These are phyloP conservation scores for Hydrochoerus hydrochaeris DNA, from an alignment of 2,113 vertebrate genomes.

Conservation along the genomic window DNA sequence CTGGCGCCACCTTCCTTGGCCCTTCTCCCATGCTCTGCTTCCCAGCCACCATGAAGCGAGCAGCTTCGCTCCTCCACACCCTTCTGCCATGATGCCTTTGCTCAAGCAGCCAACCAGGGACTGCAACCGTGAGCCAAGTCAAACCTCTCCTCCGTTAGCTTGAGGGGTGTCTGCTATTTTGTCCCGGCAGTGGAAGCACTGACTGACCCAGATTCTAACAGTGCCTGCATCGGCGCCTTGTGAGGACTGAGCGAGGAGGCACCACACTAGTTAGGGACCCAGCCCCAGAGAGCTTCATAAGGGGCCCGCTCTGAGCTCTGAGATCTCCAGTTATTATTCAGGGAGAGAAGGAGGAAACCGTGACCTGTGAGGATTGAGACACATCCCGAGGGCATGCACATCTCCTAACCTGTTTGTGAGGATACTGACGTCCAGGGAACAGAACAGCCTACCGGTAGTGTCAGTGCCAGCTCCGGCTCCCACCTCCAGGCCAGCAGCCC, in stretches of 20 bases:
- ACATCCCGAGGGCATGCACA: rapidly evolving
- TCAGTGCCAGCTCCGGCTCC: neutral
- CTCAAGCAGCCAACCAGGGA: neutral
- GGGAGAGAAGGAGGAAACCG: neutral
- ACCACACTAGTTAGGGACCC: neutral
- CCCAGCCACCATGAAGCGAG: neutral
- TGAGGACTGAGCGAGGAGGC: neutral
- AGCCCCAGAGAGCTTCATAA: neutral
- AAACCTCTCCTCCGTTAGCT: neutral
- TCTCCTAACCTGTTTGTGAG: neutral
- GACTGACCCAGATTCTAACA: no score
- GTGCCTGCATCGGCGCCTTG: neutral
- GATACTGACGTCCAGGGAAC: neutral
- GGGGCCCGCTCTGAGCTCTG: neutral
- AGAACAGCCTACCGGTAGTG: neutral
- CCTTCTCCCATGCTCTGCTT: neutral
- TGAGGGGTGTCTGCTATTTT: neutral
- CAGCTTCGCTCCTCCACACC: neutral
- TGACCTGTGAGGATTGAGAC: no score
- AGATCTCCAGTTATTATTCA: neutral
- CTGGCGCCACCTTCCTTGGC: neutral
- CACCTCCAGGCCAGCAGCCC: neutral
- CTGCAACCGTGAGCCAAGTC: neutral
- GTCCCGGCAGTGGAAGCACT: neutral
- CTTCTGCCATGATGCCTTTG: neutral